phyloP scores from a whole-genome alignment of 2,888 invertebrate species.

The Drosophila aldrichi region DNA sequence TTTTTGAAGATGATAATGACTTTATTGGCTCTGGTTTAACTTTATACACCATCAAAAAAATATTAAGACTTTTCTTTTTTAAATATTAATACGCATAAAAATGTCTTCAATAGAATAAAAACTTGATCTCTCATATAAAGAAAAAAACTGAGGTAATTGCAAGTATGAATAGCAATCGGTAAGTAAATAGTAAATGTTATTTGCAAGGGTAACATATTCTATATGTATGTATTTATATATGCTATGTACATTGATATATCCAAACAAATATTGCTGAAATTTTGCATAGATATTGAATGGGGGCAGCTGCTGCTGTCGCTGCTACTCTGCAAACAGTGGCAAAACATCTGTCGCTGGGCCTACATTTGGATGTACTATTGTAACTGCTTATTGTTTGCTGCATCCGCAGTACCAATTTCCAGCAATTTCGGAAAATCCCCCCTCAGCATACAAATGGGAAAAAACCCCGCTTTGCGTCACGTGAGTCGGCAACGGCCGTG shows the following conservation, averaged over 20 bases:
- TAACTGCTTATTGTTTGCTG: conserved; percentile 70
- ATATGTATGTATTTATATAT: not conserved
- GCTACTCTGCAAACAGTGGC: conserved; percentile 57
- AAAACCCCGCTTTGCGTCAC: conserved; percentile 30
- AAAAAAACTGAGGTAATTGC: conserved; percentile 10
- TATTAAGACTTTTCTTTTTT: too few relatives aligned
- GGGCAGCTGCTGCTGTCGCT: conserved; percentile 46
- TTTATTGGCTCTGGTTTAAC: too few relatives aligned
- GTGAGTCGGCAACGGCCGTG: conserved; percentile 61
- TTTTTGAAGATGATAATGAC: too few relatives aligned
- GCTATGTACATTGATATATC: conserved; percentile 14
- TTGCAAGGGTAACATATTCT: conserved; percentile 22
- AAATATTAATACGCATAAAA: not conserved
- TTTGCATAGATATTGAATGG: conserved; percentile 64
- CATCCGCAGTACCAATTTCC: conserved; percentile 70
- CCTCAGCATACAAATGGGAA: conserved; percentile 53
- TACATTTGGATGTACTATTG: conserved; percentile 50
- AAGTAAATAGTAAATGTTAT: conserved; percentile 38
- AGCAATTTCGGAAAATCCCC: conserved; percentile 49
- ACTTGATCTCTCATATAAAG: not conserved
- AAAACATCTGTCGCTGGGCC: conserved; percentile 54
- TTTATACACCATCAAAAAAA: too few relatives aligned
- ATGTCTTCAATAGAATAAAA: not conserved
- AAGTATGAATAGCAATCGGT: conserved; percentile 11
- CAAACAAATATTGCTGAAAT: conserved; percentile 49